phyloP scores from a whole-genome alignment of 1,140 invertebrate species.

The Drosophila saltans region DNA sequence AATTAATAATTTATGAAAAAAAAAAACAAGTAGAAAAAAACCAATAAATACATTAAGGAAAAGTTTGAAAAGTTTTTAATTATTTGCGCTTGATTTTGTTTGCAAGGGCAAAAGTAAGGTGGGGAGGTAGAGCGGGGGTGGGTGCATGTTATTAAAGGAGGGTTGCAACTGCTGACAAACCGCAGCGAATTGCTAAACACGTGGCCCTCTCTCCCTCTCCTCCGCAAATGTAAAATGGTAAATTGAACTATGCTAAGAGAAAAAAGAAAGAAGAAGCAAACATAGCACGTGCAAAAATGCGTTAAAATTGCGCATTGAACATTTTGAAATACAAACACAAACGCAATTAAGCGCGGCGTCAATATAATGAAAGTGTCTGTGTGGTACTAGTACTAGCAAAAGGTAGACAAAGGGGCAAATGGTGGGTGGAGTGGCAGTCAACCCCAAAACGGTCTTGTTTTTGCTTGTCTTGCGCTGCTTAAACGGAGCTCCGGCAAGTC shows the following conservation, averaged over 20 bases:
- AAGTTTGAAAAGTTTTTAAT: slow-evolving; percentile 71
- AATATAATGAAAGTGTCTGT: slow-evolving; percentile 63
- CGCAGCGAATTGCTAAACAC: slow-evolving; percentile 75
- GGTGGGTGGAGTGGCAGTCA: slow-evolving; percentile 8
- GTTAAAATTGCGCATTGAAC: slow-evolving; percentile 70
- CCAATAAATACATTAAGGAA: slow-evolving; percentile 17
- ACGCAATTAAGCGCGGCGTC: slow-evolving; percentile 77
- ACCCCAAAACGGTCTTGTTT: slow-evolving; percentile 10
- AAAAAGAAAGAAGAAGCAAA: not conserved
- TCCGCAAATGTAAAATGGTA: slow-evolving; percentile 72
- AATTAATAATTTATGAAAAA: slow-evolving; percentile 76
- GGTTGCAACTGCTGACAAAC: slow-evolving; percentile 65
- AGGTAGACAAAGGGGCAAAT: not conserved
- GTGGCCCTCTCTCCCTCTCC: slow-evolving; percentile 40
- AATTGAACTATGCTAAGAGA: slow-evolving; percentile 48
- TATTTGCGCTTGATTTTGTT: slow-evolving; percentile 59
- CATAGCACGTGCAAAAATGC: slow-evolving; percentile 76
- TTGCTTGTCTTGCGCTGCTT: slow-evolving; percentile 36
- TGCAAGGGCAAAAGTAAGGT: not conserved
- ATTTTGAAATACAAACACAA: slow-evolving; percentile 70
- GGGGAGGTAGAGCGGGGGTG: not conserved
- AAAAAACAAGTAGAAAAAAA: slow-evolving; percentile 11
- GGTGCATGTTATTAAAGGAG: slow-evolving; percentile 21
- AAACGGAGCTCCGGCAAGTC: slow-evolving; percentile 37
- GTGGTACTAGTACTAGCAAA: too few species aligned